Percentiles rank a stretch among this genome's conserved stretches.
Conservation (phyloP, 1,140 invertebrate genomes). For the Drosophila tani region DNA sequence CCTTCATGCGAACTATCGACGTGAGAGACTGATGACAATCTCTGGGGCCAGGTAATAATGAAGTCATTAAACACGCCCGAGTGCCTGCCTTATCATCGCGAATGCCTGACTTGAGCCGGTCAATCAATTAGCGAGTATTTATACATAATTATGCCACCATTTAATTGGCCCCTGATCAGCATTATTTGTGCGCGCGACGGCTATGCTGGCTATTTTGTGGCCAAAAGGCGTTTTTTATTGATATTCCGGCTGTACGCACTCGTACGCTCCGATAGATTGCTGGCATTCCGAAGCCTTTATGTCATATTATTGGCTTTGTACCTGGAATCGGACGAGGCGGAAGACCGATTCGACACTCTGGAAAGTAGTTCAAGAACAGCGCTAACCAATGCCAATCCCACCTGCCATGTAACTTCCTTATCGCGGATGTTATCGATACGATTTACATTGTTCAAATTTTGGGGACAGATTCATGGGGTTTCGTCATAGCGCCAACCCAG, state of each 20-base stretch:
- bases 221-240: conserved; percentile 44
- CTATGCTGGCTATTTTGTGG: conserved; percentile 20
- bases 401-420: conserved; percentile 55
- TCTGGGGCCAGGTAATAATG: conserved; percentile 30
- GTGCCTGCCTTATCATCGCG: conserved; percentile 49
- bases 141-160: conserved; percentile 71
- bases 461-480: conserved; percentile 36
- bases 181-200: conserved; percentile 31
- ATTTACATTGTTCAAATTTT: conserved; percentile 62
- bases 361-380: conserved; percentile 57
- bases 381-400: conserved; percentile 39
- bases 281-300: conserved; percentile 71
- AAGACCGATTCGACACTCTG: conserved; percentile 20
- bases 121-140: conserved; percentile 75
- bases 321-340: conserved; percentile 19
- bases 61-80: conserved; percentile 56
- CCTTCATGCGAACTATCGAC: conserved; percentile 11
- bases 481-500: conserved; percentile 23
- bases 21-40: conserved; percentile 61
- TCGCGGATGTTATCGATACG: conserved; percentile 38
- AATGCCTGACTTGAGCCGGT: conserved; percentile 50
- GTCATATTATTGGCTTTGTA: conserved; percentile 53
- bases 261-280: conserved; percentile 19
- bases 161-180: conserved; percentile 63
- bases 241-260: conserved; percentile 56